phyloP scores from a whole-genome alignment of 1,140 invertebrate genomes.

The Hestina assimilis region DNA sequence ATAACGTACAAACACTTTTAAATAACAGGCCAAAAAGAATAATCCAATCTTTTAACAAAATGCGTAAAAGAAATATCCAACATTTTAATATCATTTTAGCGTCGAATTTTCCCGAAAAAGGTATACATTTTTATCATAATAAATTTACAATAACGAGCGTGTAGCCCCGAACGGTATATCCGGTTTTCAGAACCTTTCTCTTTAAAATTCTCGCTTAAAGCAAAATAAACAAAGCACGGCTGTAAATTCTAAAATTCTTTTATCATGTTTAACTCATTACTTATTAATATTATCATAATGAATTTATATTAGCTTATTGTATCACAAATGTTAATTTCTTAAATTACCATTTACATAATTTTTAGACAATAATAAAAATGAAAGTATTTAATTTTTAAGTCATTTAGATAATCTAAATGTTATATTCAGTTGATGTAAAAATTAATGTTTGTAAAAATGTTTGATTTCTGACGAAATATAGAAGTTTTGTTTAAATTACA shows the following conservation, averaged over 20 bases:
- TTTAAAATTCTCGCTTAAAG: conserved; percentile 32
- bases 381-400: no score
- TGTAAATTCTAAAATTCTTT: conserved; percentile 21
- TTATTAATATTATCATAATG: neutral
- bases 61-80: neutral
- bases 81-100: conserved; percentile 1
- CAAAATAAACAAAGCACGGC: conserved; percentile 9
- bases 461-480: neutral
- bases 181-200: conserved; percentile 28
- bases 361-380: no score
- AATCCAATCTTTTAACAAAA: neutral
- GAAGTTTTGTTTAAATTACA: neutral
- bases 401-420: no score
- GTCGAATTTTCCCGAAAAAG: conserved; percentile 15
- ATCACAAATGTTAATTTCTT: no score
- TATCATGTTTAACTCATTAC: conserved; percentile 6
- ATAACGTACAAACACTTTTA: no score
- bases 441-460: no score
- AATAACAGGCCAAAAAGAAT: neutral
- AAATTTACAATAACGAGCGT: conserved; percentile 40
- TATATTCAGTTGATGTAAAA: no score
- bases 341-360: no score
- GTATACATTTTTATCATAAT: conserved; percentile 37
- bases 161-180: conserved; percentile 26
- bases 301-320: no score